Base-by-base conservation (phyloP, 2,113 vertebrate genomes). In the Hippocampus comes region DNA sequence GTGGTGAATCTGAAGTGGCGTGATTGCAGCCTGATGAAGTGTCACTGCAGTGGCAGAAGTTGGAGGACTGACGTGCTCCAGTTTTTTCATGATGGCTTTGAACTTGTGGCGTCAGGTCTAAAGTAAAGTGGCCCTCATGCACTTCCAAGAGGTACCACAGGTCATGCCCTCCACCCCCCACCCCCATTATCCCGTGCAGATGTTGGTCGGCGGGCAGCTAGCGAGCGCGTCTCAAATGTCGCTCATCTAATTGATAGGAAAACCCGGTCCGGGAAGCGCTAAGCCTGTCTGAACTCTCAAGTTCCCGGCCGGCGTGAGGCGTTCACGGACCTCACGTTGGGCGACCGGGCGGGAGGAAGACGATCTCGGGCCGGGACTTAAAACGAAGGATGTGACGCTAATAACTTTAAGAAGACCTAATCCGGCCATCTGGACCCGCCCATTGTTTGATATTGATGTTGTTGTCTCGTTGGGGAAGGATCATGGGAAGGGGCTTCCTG, bases 341-440 rank as follows among this genome's bases (percentile, higher is more conserved):
- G 1, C 59, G 14, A 30, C 27, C 14, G 59, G 21, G 63, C 30
- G 6, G 10, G 38, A 91, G 93, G 90, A 95, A 95, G 91, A 84
- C 69, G 94, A 95, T 94, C 94, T 89, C 64, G 82, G 53, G 80
- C 88, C 91, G 87, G 73, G 94, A 94, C 92, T 95, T 95, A 94
- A 87, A 38, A 86, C 89, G 91, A 91, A 94, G 94, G 94, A 94
- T 95, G 93, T 94, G 93, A 93, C 86, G 89, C 91, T 94, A 95
- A 95, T 93, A 85, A 94, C 89, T 93, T 91, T 93, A 93, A 95
- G 90, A 81, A 92, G n/a, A 72, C 89, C 90, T 95, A 96, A 96
- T 93, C 94, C 85, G 73, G 88, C 91, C 94, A 95, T 96, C 94
- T 95, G 94, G 90, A 89, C 90, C 83, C 71, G 74, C 83, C 89